Evolutionary conservation across 2,888 invertebrate species (phyloP), one percentile per base, ranked within the genome.

Genomic region (Lamproptera curius): DNA sequence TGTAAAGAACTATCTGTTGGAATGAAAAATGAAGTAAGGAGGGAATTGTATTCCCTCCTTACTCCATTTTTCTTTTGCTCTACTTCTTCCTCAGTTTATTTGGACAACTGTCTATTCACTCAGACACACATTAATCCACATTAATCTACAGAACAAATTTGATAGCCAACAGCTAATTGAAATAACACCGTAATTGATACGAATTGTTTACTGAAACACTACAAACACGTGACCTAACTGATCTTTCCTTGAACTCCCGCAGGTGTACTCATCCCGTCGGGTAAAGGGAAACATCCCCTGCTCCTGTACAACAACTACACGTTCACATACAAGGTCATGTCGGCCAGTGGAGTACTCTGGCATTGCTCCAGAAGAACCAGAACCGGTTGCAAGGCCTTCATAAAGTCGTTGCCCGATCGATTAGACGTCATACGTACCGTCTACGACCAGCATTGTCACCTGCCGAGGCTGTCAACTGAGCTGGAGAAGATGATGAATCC

Each of bases 301-400:
- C 59, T 82, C 1, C 58, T 76, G 49, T 78, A 73, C 62, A 73
- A 67, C 37, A 66, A 72, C 50, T 63, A 63, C 41, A 76, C 80
- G 0, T 80, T 70, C 56, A 73, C 71, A 0, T 78, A 66, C 58
- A 80, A 79, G 52, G 70, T 73, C 1, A 50, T 66, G 1, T 79
- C 79, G 4, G 53, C 55, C n/a, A 58, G 54, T 1, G 64, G 69
- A 6, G 64, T 79, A 1, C 63, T 80, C 0, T 80, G 80, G 81
- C 80, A 80, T 46, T 81, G 81, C 46, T 80, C 81, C 0, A 58
- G 76, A 17, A 59, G 80, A 14, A 69, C 66, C 9, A 65, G 72
- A 23, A 79, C 77, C 6, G 80, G 80, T 1, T 81, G 80, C 53
- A 80, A 78, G 42, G 81, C 80, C 0, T 77, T 73, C 48, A 61